Evolutionary conservation across 1,140 invertebrate species (phyloP).

Genomic region (Maconellicoccus hirsutus): DNA sequence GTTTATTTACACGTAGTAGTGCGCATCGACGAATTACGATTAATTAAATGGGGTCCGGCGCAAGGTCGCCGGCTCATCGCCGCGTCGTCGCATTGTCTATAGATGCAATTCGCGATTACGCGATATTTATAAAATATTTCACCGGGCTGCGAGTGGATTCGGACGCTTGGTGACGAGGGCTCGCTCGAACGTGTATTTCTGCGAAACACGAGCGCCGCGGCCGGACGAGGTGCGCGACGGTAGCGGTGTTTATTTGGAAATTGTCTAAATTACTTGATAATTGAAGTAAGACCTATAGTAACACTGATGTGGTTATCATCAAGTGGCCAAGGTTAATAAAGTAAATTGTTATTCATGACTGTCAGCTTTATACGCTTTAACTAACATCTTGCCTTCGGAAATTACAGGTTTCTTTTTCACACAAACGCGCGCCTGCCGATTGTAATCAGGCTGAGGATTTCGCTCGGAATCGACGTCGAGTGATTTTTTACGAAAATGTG

Average conservation of each 20-base stretch:
- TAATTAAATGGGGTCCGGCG: not conserved
- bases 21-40: not conserved
- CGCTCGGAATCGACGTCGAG: too few relatives aligned
- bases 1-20: too few relatives aligned
- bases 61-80: too few relatives aligned
- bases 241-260: not conserved
- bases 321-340: constrained; percentile 21
- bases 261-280: constrained; percentile 19
- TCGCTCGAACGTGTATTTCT: too few relatives aligned
- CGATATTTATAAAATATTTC: too few relatives aligned
- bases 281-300: constrained; percentile 10
- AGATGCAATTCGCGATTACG: too few relatives aligned
- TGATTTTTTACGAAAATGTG: too few relatives aligned
- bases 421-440: not conserved
- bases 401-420: constrained; percentile 18
- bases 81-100: too few relatives aligned
- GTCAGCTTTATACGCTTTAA: constrained; percentile 16
- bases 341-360: constrained; percentile 22
- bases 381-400: constrained; percentile 15
- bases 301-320: not conserved
- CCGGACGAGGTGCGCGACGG: too few relatives aligned
- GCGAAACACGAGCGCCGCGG: too few relatives aligned
- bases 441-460: not conserved
- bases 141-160: too few relatives aligned
- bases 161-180: too few relatives aligned